Evolutionary conservation across 2,888 invertebrate genomes (phyloP).

Genomic region (Hedya salicella): DNA sequence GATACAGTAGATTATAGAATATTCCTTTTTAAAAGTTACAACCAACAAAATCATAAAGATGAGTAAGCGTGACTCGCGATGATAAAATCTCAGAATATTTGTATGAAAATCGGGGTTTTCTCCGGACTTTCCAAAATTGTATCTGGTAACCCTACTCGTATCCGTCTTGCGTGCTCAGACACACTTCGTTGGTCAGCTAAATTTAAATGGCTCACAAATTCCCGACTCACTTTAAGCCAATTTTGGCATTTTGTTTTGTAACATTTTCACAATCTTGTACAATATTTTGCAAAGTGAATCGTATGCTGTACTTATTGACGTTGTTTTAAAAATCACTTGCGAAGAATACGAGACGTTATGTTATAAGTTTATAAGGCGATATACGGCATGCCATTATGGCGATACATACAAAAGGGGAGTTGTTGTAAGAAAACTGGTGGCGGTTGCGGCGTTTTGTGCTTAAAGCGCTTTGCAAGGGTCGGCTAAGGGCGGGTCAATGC

Average conservation of each 20-base stretch:
- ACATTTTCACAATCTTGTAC: neutral
- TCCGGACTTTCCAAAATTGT: too few relatives aligned
- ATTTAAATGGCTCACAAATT: constrained; percentile 24
- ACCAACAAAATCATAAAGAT: too few relatives aligned
- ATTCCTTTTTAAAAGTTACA: too few relatives aligned
- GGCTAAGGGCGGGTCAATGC: constrained; percentile 35
- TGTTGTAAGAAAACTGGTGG: neutral
- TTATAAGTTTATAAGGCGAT: constrained; percentile 9
- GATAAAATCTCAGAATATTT: too few relatives aligned
- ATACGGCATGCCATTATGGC: constrained; percentile 19
- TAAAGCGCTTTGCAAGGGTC: constrained; percentile 27
- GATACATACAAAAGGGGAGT: neutral
- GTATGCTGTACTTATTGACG: neutral
- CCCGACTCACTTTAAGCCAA: constrained; percentile 9
- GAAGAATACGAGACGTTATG: too few relatives aligned
- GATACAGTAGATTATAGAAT: too few relatives aligned
- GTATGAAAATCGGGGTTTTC: too few relatives aligned
- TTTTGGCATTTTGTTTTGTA: constrained; percentile 36
- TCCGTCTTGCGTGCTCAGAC: neutral
- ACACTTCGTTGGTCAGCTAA: constrained; percentile 22
- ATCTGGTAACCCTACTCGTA: too few relatives aligned
- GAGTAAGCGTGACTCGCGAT: too few relatives aligned
- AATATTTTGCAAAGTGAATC: neutral
- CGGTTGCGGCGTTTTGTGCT: neutral
- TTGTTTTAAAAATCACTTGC: neutral